Evolutionary conservation across 2,113 vertebrate species (phyloP), one percentile per base, ranked within the genome.

Genomic region (Mugil cephalus): DNA sequence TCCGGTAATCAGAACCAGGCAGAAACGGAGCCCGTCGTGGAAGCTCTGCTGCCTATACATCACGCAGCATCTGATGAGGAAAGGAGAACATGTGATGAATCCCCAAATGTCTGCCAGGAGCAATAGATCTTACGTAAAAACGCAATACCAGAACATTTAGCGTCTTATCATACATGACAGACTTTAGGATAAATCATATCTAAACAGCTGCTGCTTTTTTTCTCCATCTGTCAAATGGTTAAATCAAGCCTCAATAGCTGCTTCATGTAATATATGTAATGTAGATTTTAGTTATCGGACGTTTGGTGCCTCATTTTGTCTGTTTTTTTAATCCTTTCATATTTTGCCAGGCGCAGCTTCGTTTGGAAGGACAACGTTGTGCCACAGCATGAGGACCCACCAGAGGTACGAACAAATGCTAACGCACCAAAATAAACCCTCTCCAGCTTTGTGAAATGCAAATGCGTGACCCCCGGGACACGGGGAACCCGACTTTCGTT

Each of bases 401-500:
- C 50, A 65, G 14, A 61, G 43, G 64, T 34, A 50, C 38, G 62
- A 81, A 50, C 62, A 69, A 35, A 53, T 52, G 43, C 8, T 8
- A 67, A 69, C 75, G 53, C 55, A 69, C 60, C 66, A 61, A 54
- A 71, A 42, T 62, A 34, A 84, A 55, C 50, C 75, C 75, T 50
- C 47, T 56, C 24, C 46, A 85, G 80, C 77, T 86, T 84, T 86
- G 89, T 89, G 73, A 90, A 89, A 91, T 87, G 87, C 87, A 91
- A 93, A 94, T 64, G 78, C n/a, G 12, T 60, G 71, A 84, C 91
- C 84, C 43, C 45, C 24, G 24, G 24, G 24, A 30, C 24, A 83
- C 45, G 1, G 87, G 89, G 90, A 88, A 87, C 86, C 91, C 61
- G 42, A 82, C 78, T 45, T 84, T 90, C 77, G 89, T 93, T 93